Base-by-base conservation (phyloP, 2,888 invertebrate species). In the Oxytorus armatus region DNA sequence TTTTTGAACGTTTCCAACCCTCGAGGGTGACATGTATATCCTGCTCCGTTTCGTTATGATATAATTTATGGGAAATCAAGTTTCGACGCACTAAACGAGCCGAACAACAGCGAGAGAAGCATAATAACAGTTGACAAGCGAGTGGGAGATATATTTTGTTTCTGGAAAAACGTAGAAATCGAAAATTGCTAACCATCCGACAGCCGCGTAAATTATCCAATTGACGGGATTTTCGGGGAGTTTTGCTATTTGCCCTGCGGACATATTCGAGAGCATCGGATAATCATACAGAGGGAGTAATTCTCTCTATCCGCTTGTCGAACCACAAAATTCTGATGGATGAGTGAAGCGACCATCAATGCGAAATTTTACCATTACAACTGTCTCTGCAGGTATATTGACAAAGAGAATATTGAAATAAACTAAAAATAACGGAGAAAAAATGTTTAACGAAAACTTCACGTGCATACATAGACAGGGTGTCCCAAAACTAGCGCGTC, bases 101-200 rank as follows among this genome's bases (percentile, higher is more conserved):
- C 33, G n/a, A 44, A 63, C 63, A 47, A 44, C 33, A 65, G 25
- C 29, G 33, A 53, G 23, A 39, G 59, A 59, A 11, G 18, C 29
- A 11, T 29, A 23, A 51, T 18, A 51, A n/a, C 18, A 23, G 59
- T 70, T 59, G 33, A 49, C 49, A 44, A 10, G 16, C 49, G 49
- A 44, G 8, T 11, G 23, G 36, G 53, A 51, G 53, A 73, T 65
- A 33, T 21, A 33, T 42, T 29, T 18, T 44, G 33, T 23, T 55
- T 36, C 33, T 36, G 57, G 70, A 39, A 65, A 70, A 76, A 66
- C 18, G 42, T 18, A 66, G 72, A 79, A 79, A 79, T 75, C 57
- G 57, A 57, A 75, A 75, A 79, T 79, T 42, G 79, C 75, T 75
- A 79, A 79, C 72, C 47, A 75, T 66, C 75, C 70, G 44, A 29